These are phyloP conservation scores for Platanista minor DNA, from an alignment of 2,113 vertebrate genomes.

Conservation along the genomic window DNA sequence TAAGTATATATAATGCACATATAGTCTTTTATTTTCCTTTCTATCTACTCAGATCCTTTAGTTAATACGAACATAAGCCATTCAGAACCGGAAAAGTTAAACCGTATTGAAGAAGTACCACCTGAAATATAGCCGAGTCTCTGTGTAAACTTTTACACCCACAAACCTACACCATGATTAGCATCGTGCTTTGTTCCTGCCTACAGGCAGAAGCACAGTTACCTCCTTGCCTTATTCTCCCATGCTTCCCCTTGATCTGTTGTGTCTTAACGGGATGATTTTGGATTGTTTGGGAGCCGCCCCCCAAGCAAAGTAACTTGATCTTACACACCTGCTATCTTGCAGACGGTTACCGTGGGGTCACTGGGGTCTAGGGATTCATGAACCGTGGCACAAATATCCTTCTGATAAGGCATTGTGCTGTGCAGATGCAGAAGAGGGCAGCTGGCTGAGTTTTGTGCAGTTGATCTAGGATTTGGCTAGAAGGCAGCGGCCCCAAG, in stretches of 20 bases:
- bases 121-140: too few relatives aligned
- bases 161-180: rapidly evolving
- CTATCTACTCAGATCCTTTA: not conserved
- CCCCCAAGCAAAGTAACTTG: not conserved
- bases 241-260: not conserved
- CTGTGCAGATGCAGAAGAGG: not conserved
- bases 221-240: not conserved
- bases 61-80: not conserved
- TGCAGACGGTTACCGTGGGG: too few relatives aligned
- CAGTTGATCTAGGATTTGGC: too few relatives aligned
- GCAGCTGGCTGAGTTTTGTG: too few relatives aligned
- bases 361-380: not conserved
- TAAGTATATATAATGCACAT: too few relatives aligned
- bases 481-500: not conserved
- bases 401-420: not conserved
- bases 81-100: not conserved
- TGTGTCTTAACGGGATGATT: not conserved
- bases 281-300: not conserved
- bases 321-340: rapidly evolving
- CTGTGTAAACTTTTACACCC: too few relatives aligned
- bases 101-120: rapidly evolving
- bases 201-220: not conserved
- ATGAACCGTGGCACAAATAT: rapidly evolving
- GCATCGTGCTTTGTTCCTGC: rapidly evolving
- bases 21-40: not conserved